phyloP scores from a whole-genome alignment of 2,113 vertebrate genomes.

The Neotoma lepida region DNA sequence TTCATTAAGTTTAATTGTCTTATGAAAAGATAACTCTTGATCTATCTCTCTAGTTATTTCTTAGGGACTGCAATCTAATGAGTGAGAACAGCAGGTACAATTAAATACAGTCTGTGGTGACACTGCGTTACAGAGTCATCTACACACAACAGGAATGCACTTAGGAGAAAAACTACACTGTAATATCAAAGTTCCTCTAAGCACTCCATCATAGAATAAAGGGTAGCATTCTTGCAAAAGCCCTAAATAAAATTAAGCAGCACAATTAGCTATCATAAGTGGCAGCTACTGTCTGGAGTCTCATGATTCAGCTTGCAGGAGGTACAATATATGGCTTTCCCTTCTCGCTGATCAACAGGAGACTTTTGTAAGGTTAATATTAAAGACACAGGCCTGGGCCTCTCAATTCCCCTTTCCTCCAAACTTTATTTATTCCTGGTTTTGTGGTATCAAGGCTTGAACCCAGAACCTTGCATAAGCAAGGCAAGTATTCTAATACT shows the following conservation, averaged over 20 bases:
- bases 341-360: background rate
- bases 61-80: constrained; percentile 27
- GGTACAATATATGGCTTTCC: background rate
- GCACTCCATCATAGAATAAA: constrained; percentile 61
- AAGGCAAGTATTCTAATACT: background rate
- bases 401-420: background rate
- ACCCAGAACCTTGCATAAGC: background rate
- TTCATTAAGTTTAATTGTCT: constrained; percentile 68
- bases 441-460: background rate
- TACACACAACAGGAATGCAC: constrained; percentile 39
- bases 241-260: constrained; percentile 77
- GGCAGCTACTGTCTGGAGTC: constrained; percentile 53
- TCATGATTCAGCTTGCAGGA: constrained; percentile 46
- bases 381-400: background rate
- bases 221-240: constrained; percentile 65
- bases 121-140: constrained; percentile 41
- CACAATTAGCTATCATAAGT: constrained; percentile 50
- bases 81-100: constrained; percentile 72
- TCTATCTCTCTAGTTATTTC: constrained; percentile 65
- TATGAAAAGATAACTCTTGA: constrained; percentile 68
- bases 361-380: background rate
- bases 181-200: constrained; percentile 58
- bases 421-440: background rate
- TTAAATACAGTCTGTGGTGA: constrained; percentile 23
- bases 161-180: background rate